Evolutionary conservation across 2,888 invertebrate species (phyloP), one percentile per base, ranked within the genome.

Genomic region (Drosophila multiciliata): DNA sequence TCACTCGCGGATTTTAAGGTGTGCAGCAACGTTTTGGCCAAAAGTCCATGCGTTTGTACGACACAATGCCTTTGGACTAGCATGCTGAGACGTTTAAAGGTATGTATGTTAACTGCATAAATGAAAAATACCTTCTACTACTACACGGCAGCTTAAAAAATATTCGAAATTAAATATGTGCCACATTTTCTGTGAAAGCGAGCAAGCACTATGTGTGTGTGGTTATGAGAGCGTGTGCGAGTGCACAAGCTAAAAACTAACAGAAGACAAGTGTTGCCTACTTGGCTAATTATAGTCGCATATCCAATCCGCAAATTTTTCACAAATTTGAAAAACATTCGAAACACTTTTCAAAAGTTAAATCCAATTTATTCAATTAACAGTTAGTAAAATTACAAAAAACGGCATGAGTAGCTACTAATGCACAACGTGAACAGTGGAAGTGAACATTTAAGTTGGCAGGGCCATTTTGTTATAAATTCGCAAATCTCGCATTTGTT

Each of bases 1-100:
- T 73, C 71, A 73, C 71, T 80, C 80, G 80, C 82, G 58, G 52
- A 76, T 69, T 78, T 77, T 68, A 40, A 58, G 67, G 80, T 75
- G 66, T 66, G 67, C 67, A 60, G 55, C 66, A 67, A 74, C 80
- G 73, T 75, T 86, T 80, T 69, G 73, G 75, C 78, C 71, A 33
- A 36, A 57, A 59, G 55, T 70, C 69, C 70, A 77, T 61, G 62
- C 68, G 75, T 80, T 85, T 63, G 62, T 55, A 59, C 49, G 32
- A 70, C 63, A 68, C 68, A 73, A 68, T 71, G 73, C 59, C 35
- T 57, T 62, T 63, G 58, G 60, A 68, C 60, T 83, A 82, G 60
- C 57, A 73, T 69, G 77, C 63, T 63, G 45, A 50, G 60, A 42
- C 64, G 54, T 62, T 63, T 20, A 36, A 73, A 75, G 61, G 68